phyloP scores from a whole-genome alignment of 2,797 vertebrate species.

The Lepus oiostolus region DNA sequence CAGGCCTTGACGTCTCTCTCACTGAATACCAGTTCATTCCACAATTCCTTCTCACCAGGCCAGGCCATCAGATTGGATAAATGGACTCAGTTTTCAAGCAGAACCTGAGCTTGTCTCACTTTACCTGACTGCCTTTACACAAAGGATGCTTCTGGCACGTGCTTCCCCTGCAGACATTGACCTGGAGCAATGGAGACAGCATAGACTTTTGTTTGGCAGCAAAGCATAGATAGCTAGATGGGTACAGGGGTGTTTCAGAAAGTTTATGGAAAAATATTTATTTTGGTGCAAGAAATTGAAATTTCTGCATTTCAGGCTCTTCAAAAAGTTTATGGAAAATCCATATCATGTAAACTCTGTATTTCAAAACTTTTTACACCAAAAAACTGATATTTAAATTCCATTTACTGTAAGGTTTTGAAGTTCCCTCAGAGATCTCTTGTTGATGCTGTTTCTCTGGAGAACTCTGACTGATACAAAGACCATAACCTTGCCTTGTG shows the following conservation, averaged over 20 bases:
- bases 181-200: neutral
- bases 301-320: too few species aligned
- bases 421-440: too few species aligned
- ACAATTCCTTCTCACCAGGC: neutral
- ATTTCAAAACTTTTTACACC: too few species aligned
- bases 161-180: neutral
- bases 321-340: too few species aligned
- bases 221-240: too few species aligned
- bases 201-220: neutral
- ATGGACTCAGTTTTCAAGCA: neutral
- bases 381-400: too few species aligned
- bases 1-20: neutral
- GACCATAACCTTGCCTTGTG: neutral
- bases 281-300: too few species aligned
- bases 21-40: neutral
- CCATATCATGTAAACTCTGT: too few species aligned
- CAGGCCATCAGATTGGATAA: neutral
- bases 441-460: neutral
- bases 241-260: too few species aligned
- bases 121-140: accelerated
- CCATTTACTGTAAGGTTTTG: too few species aligned
- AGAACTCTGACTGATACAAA: neutral
- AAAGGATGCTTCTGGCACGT: neutral
- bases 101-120: neutral
- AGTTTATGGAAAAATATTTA: too few species aligned